Evolutionary conservation across 2,113 vertebrate species (phyloP), one percentile per base, ranked within the genome.

Genomic region (Grammomys surdaster): DNA sequence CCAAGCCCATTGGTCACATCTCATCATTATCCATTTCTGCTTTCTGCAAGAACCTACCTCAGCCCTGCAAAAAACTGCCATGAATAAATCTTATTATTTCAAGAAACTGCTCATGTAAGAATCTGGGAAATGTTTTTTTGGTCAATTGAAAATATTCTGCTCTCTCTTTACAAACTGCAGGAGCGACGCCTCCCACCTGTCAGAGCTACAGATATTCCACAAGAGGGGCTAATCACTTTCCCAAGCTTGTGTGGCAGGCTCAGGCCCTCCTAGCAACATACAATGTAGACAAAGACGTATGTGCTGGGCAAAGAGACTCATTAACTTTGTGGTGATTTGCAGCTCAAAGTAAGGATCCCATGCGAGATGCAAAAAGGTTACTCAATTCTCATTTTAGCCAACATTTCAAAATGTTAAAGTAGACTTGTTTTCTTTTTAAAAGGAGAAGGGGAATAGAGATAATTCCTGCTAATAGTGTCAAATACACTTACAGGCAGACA

Each of bases 401-500:
- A 85, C 77, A 46, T 97, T 97, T 95, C 84, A 40, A 92, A 95
- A 95, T 96, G 97, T 96, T 98, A 97, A 98, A 97, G 36, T 51
- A 65, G 73, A 72, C 78, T 98, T 97, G 60, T 17, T 94, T 96
- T 96, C 91, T 81, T 95, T 96, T 77, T 11, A 69, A 93, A 93
- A 76, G 24, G 24, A 8, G 11, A 19, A 1, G 88, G 95, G 95
- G 97, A 93, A 77, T 67, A 51, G 94, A 96, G 90, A 97, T 97
- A 97, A 98, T 98, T 98, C 95, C 91, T 96, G 92, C 96, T 98
- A 97, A 98, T 98, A 97, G 97, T 96, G 97, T 98, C 98, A 98
- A 97, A 95, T 97, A 98, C 95, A 72, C 95, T 98, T 97, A 87
- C 80, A 95, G 84, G 88, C 97, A 96, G 93, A 96, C 93, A 89